phyloP scores from a whole-genome alignment of 2,113 vertebrate species.

The Clarias macrocephalus region DNA sequence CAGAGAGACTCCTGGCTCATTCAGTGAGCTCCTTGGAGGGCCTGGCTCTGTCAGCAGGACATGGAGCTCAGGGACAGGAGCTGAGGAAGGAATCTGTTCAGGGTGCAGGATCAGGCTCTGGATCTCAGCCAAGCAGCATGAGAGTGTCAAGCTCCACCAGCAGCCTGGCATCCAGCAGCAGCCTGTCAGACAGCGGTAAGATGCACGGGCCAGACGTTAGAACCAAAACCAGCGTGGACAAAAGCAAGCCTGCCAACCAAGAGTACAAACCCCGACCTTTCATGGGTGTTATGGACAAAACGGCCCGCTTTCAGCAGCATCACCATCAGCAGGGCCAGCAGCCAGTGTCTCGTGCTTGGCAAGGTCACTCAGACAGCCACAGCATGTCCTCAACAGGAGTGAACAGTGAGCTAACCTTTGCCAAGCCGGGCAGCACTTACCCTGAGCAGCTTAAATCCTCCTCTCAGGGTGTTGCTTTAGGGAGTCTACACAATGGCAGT shows the following conservation, averaged over 20 bases:
- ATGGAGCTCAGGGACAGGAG: conserved; percentile 61
- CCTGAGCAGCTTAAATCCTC: conserved; percentile 73
- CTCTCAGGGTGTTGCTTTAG: conserved; percentile 64
- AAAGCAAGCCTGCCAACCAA: conserved; percentile 66
- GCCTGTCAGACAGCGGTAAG: conserved; percentile 81
- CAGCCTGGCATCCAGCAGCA: conserved; percentile 83
- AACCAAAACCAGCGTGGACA: conserved; percentile 76
- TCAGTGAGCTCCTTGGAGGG: conserved; percentile 68
- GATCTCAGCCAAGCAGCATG: conserved; percentile 71
- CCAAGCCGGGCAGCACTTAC: conserved; percentile 71
- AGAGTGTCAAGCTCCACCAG: conserved; percentile 81
- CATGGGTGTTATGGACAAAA: conserved; percentile 97
- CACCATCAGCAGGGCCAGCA: conserved; percentile 56
- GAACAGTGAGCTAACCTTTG: conserved; percentile 72
- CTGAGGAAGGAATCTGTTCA: conserved; percentile 54
- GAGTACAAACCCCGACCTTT: conserved; percentile 88
- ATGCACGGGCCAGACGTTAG: conserved; percentile 80
- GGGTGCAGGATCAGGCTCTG: conserved; percentile 52
- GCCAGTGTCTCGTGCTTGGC: conserved; percentile 74
- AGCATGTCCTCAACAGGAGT: conserved; percentile 65
- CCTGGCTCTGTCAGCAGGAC: conserved; percentile 51
- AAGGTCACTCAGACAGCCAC: conserved; percentile 76
- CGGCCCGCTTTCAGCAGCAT: conserved; percentile 78
- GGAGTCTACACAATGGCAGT: conserved; percentile 76
- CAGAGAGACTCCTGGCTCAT: conserved; percentile 71